Base-by-base conservation (phyloP, 2,797 vertebrate species). In the Macropodus opercularis region DNA sequence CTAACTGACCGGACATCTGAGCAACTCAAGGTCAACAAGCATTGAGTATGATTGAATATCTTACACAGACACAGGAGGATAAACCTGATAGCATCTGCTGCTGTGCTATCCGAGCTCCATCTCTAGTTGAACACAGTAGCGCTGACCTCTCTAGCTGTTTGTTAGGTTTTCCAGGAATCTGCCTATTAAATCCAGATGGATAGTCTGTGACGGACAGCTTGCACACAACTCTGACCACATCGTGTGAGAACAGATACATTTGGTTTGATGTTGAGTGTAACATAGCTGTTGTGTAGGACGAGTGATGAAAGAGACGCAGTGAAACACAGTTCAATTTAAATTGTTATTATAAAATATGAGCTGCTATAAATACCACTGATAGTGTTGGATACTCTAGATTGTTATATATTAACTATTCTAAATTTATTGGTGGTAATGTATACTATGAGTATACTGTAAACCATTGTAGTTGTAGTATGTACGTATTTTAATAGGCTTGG, bases 121-220 rank as follows among this genome's bases (percentile, higher is more conserved):
- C 47, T 56, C 50, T 54, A 4, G 42, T 67, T 52, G 22, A 61
- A 47, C 54, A 54, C 49, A 31, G 44, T 31, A 32, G 56, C 59
- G 68, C 42, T 65, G 59, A 73, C 74, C 70, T 58, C 39, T 38
- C 24, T 52, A 11, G 38, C 24, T 62, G 29, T 69, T 69, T 77
- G 64, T 61, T 3, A 52, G 50, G 64, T 55, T 76, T 72, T 77
- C 51, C 61, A 64, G 58, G 46, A 79, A 77, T 56, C 73, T 69
- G 65, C 60, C 62, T 53, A 58, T 65, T 70, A 58, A 76, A 75
- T 71, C 65, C 64, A 81, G 72, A 76, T 63, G 64, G 82, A 77
- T 36, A 62, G 61, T 70, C 49, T 74, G 49, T 81, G 82, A 86
- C 8, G 27, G 70, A 80, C 71, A 81, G 82, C 62, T 78, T 67